phyloP scores from a whole-genome alignment of 2,113 vertebrate species.

The Danionella cerebrum region DNA sequence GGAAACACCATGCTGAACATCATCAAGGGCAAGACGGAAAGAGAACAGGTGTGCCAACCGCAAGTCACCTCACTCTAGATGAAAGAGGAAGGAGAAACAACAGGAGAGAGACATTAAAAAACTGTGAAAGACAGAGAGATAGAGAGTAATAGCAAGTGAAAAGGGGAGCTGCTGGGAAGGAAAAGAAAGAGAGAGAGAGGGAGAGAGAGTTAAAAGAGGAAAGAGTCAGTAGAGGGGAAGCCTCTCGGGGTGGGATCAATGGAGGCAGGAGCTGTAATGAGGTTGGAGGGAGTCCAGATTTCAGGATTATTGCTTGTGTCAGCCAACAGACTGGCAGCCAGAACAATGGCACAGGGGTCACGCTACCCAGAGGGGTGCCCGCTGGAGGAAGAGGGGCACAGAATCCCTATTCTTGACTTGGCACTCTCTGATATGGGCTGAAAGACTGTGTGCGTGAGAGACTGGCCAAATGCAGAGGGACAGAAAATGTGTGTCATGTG shows the following conservation, averaged over 20 bases:
- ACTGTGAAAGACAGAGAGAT: neutral
- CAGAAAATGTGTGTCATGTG: neutral
- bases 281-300: conserved; percentile 57
- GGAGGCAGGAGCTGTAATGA: conserved; percentile 57
- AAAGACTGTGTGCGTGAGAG: neutral
- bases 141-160: conserved; percentile 2
- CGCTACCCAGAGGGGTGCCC: conserved; percentile 49
- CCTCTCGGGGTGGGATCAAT: conserved; percentile 58
- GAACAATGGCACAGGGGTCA: conserved; percentile 53
- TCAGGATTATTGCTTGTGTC: conserved; percentile 61
- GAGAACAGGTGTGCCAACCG: conserved; percentile 1
- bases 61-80: neutral
- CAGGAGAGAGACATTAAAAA: conserved; percentile 1
- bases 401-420: neutral
- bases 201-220: neutral
- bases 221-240: conserved; percentile 47
- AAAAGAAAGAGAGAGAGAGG: neutral
- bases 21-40: too few species aligned
- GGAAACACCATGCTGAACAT: too few species aligned
- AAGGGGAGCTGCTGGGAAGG: neutral
- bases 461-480: neutral
- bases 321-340: conserved; percentile 56
- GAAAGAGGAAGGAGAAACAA: neutral
- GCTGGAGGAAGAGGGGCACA: conserved; percentile 40
- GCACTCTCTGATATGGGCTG: conserved; percentile 6